Percentiles rank a stretch among this genome's conserved stretches.
Conservation (phyloP, 2,888 invertebrate species). For the Latrodectus elegans region DNA sequence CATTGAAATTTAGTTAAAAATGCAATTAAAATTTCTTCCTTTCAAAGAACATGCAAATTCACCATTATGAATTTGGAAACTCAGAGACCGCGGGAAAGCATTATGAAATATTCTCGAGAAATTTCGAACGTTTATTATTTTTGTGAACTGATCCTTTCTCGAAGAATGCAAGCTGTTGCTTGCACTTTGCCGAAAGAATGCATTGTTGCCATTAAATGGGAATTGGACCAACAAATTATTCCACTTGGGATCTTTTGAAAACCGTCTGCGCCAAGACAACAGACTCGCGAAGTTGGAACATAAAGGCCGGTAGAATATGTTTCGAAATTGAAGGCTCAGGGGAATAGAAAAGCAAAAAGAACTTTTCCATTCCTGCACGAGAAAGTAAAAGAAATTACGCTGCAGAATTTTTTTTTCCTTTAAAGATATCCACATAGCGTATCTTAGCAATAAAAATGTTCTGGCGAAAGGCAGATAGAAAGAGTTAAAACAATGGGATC, state of each 20-base stretch:
- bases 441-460: not conserved
- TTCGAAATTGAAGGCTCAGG: not conserved
- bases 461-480: not conserved
- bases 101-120: too few species aligned
- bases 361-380: not conserved
- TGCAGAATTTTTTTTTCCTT: not conserved
- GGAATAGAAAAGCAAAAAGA: not conserved
- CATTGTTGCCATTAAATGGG: conserved; percentile 16
- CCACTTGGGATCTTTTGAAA: conserved; percentile 19
- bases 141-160: not conserved
- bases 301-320: not conserved
- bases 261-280: conserved; percentile 4
- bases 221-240: conserved; percentile 27
- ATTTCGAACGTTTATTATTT: too few species aligned
- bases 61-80: not conserved
- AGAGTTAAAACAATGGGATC: not conserved
- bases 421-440: not conserved
- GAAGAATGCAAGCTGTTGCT: not conserved
- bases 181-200: not conserved
- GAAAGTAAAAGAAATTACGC: not conserved
- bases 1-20: too few species aligned
- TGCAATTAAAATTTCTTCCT: too few species aligned
- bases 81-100: not conserved
- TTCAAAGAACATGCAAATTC: not conserved
- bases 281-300: conserved; percentile 6